phyloP scores from a whole-genome alignment of 2,113 vertebrate genomes.

The Falcunculus frontatus region DNA sequence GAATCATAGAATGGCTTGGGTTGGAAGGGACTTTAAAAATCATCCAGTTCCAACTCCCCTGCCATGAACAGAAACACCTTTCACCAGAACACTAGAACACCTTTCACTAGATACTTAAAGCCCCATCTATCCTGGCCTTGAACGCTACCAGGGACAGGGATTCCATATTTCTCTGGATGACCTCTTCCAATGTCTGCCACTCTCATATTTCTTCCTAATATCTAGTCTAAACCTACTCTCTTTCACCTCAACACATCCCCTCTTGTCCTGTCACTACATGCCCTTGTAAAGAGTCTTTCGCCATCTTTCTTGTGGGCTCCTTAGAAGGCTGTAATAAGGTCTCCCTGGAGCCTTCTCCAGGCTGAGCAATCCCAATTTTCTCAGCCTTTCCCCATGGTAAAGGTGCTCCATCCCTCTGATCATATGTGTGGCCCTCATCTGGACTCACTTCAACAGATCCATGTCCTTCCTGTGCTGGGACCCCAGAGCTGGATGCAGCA shows the following conservation, averaged over 20 bases:
- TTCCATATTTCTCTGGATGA: not conserved
- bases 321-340: not conserved
- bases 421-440: not conserved
- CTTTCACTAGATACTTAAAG: not conserved
- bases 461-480: not conserved
- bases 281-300: not conserved
- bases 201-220: not conserved
- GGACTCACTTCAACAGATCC: fast-evolving
- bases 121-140: not conserved
- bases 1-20: not conserved
- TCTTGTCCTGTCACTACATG: not conserved
- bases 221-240: not conserved
- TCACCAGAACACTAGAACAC: not conserved
- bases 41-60: not conserved
- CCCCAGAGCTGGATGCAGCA: not conserved
- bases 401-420: not conserved
- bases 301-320: not conserved
- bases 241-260: not conserved
- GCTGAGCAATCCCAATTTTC: not conserved
- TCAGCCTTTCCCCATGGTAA: not conserved
- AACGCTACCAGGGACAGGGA: fast-evolving
- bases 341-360: not conserved
- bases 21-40: not conserved
- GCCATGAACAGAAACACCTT: not conserved
- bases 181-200: not conserved